Percentiles rank a stretch among this genome's conserved stretches.
Evolutionary conservation across 1,140 invertebrate genomes (phyloP).

Genomic region (Apocrypta bakeri): DNA sequence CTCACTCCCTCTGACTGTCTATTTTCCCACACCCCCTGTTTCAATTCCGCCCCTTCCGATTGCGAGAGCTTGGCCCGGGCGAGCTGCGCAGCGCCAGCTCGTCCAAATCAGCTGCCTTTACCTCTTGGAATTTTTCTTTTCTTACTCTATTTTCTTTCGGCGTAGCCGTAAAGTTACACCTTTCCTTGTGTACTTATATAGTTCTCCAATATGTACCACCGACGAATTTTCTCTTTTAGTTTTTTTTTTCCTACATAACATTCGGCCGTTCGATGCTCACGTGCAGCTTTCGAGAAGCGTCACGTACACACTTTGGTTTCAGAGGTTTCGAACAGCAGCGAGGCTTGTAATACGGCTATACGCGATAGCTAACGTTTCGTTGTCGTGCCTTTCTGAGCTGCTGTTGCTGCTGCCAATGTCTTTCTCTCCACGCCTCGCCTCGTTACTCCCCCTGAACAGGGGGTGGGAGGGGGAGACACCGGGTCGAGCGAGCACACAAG

Average conservation of each 20-base stretch:
- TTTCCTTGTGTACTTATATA: background rate
- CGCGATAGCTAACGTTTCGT: background rate
- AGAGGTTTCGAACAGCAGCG: background rate
- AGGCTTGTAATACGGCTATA: constrained; percentile 20
- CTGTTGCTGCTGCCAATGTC: background rate
- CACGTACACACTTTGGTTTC: constrained; percentile 26
- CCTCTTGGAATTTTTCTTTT: background rate
- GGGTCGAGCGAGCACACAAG: background rate
- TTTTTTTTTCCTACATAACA: background rate
- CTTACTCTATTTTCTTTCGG: background rate
- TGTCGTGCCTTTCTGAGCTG: background rate
- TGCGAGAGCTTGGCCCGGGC: background rate
- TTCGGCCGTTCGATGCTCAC: background rate
- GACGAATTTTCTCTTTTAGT: background rate
- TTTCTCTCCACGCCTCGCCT: background rate
- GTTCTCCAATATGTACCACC: background rate
- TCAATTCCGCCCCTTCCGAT: background rate
- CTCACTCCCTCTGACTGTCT: background rate
- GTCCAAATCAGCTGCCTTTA: background rate
- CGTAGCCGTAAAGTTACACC: background rate
- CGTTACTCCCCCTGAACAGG: background rate
- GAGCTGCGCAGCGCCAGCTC: background rate
- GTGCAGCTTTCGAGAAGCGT: background rate
- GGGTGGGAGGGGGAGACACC: background rate
- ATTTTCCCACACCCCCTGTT: background rate